Percentiles rank a stretch among this genome's conserved stretches.
Conservation (phyloP, 2,888 invertebrate species). For the Philaethria dido region DNA sequence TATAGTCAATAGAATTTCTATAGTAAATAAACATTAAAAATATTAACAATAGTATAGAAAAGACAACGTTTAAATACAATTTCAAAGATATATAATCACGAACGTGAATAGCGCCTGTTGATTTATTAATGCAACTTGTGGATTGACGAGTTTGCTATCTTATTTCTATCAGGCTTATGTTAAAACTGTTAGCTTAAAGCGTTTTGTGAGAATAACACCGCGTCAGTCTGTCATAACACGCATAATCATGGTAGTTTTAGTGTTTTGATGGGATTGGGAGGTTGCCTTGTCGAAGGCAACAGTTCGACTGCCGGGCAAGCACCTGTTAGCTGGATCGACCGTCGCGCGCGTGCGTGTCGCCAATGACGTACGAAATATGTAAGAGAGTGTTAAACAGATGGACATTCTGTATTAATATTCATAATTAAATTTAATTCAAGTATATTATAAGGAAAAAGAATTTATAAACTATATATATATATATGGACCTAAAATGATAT, state of each 20-base stretch:
- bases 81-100: slow-evolving; percentile 53
- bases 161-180: slow-evolving; percentile 52
- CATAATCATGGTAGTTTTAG: slow-evolving; percentile 50
- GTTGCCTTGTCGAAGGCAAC: slow-evolving; percentile 57
- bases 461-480: background rate
- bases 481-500: too few relatives aligned
- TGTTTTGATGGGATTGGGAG: slow-evolving; percentile 42
- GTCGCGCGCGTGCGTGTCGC: slow-evolving; percentile 78
- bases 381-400: slow-evolving; percentile 50
- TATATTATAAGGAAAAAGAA: background rate
- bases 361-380: slow-evolving; percentile 73
- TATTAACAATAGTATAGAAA: slow-evolving; percentile 56
- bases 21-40: slow-evolving; percentile 50
- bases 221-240: slow-evolving; percentile 61
- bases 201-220: slow-evolving; percentile 48
- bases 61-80: slow-evolving; percentile 60
- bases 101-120: slow-evolving; percentile 69
- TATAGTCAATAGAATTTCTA: slow-evolving; percentile 30
- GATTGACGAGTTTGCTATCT: slow-evolving; percentile 48
- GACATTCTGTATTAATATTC: slow-evolving; percentile 9
- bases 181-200: slow-evolving; percentile 26
- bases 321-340: slow-evolving; percentile 82
- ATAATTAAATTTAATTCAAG: background rate
- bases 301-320: slow-evolving; percentile 74
- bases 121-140: slow-evolving; percentile 61